Evolutionary conservation across 2,888 invertebrate genomes (phyloP), one percentile per base, ranked within the genome.

Genomic region (Hemistola chrysoprasaria): DNA sequence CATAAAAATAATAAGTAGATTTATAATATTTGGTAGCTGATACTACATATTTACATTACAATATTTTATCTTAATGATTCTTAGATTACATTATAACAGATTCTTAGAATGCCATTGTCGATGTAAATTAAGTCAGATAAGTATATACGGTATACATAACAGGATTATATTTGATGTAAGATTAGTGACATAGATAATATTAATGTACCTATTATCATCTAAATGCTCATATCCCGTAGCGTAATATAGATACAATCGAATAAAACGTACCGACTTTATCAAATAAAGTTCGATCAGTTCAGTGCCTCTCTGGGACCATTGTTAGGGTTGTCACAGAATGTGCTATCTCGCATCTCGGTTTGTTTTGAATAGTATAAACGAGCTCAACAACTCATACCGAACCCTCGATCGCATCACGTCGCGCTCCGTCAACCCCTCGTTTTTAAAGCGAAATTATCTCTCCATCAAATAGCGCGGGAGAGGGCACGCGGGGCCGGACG

Each of bases 361-460:
- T 54, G 57, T 66, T 75, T 79, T 78, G 80, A 78, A 81, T 80
- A 77, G 82, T 81, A 76, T 74, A 78, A 80, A 78, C 71, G 83
- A 38, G 31, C 78, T 76, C 76, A 77, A 76, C 80, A 77, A 75
- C 75, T 77, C 77, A 76, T 77, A 75, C 69, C 71, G 71, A 70
- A 76, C 77, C 74, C 74, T 71, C 56, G 62, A 61, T 53, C 71
- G 69, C 73, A 40, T 38, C 50, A 49, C 58, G 53, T 53, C 71
- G 69, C 73, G 43, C 40, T 50, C 50, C 58, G 53, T 55, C 58
- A 51, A 61, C 75, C 73, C 84, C 71, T 64, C 68, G 62, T 61
- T 79, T 71, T 75, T 67, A 82, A 85, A 80, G 78, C 71, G 76
- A 82, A 82, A 85, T 88, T 87, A 87, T 87, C 87, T 86, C 80